Evolutionary conservation across 2,888 invertebrate species (phyloP).

Genomic region (Volucella bombylans): DNA sequence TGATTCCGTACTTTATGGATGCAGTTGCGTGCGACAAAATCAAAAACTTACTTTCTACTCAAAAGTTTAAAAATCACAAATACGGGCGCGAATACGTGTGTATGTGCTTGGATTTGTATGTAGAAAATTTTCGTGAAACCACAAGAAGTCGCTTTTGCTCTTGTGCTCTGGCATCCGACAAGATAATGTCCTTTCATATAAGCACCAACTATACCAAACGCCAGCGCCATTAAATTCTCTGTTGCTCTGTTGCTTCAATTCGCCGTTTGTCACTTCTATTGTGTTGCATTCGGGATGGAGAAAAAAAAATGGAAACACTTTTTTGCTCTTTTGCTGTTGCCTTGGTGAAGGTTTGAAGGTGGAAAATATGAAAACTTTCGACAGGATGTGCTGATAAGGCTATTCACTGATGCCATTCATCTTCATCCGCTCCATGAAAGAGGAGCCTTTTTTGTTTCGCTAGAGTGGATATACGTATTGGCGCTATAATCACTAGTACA

Average conservation of each 20-base stretch:
- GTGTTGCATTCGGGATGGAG: constrained; percentile 39
- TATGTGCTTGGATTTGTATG: constrained; percentile 7
- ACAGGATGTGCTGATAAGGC: constrained; percentile 82
- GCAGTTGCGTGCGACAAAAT: constrained; percentile 67
- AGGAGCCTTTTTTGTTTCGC: constrained; percentile 15
- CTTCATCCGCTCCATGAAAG: constrained; percentile 64
- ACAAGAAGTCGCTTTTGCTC: constrained; percentile 28
- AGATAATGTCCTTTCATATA: constrained; percentile 69
- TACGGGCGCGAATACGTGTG: constrained; percentile 25
- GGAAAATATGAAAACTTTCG: constrained; percentile 82
- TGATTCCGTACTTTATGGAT: constrained; percentile 66
- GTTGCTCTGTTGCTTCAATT: constrained; percentile 51
- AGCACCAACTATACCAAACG: constrained; percentile 37
- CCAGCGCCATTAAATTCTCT: constrained; percentile 15
- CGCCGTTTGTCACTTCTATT: constrained; percentile 67
- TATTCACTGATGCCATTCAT: constrained; percentile 76
- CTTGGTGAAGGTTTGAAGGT: constrained; percentile 34
- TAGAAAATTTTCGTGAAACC: constrained; percentile 25
- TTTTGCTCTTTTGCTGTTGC: constrained; percentile 23
- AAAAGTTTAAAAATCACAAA: constrained; percentile 59
- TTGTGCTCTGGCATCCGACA: constrained; percentile 49
- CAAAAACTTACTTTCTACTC: constrained; percentile 48
- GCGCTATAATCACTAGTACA: constrained; percentile 66
- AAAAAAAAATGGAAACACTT: constrained; percentile 58
- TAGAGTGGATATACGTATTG: constrained; percentile 48